Percentiles rank a stretch among this genome's conserved stretches.
Evolutionary conservation across 2,797 vertebrate genomes (phyloP).

Genomic region (Lophura swinhoii): DNA sequence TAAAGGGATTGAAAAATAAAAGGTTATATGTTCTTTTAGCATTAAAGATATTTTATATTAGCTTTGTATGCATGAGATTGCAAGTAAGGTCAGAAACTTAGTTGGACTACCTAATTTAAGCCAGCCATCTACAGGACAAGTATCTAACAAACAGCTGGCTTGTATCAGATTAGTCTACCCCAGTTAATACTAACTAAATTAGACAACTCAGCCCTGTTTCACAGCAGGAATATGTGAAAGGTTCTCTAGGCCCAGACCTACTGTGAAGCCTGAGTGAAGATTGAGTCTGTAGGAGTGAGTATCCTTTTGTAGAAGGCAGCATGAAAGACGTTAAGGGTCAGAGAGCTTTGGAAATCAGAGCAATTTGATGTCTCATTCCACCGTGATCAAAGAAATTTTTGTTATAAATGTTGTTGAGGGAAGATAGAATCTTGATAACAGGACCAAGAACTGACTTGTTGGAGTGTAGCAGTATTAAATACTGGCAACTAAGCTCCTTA

Average conservation of each 20-base stretch:
- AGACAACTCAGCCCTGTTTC: rapidly evolving
- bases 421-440: neutral
- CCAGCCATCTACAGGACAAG: neutral
- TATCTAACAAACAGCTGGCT: neutral
- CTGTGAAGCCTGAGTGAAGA: neutral
- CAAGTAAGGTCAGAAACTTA: neutral
- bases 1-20: neutral
- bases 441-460: neutral
- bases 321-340: neutral
- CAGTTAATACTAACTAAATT: neutral
- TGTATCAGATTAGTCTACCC: neutral
- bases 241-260: neutral
- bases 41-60: neutral
- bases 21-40: neutral
- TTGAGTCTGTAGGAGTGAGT: neutral
- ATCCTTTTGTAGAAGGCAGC: neutral
- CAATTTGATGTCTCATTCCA: neutral
- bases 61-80: neutral
- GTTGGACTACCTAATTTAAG: neutral
- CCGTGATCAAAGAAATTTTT: neutral
- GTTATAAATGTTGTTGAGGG: neutral
- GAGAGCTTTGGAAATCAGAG: neutral
- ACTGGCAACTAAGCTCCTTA: neutral
- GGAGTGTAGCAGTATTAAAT: neutral
- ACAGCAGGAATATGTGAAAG: rapidly evolving